Evolutionary conservation across 2,888 invertebrate species (phyloP).

Genomic region (Oscheius sp.): DNA sequence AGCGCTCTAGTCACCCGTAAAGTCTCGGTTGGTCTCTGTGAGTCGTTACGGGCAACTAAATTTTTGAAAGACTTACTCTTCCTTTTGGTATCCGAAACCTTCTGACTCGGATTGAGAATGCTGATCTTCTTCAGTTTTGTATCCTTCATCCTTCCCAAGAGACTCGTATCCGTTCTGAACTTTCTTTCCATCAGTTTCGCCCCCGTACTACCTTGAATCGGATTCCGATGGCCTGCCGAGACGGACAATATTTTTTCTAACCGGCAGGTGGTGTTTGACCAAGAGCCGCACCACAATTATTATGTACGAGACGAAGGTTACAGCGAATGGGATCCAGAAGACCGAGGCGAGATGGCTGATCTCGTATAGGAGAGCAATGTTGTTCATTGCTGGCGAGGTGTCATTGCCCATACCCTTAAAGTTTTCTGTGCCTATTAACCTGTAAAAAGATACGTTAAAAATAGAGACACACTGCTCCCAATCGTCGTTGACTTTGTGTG

Average conservation of each 20-base stretch:
- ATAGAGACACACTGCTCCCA: slow-evolving; percentile 66
- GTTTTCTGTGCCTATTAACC: background rate
- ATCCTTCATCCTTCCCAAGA: slow-evolving; percentile 4
- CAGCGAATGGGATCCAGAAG: slow-evolving; percentile 70
- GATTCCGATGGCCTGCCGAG: slow-evolving; percentile 8
- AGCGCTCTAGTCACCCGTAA: too few species aligned
- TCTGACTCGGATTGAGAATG: slow-evolving; percentile 1
- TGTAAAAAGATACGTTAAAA: slow-evolving; percentile 42
- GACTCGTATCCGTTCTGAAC: slow-evolving; percentile 23
- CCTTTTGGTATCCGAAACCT: background rate
- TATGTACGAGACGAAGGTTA: slow-evolving; percentile 62
- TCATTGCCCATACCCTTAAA: background rate
- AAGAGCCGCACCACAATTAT: slow-evolving; percentile 65
- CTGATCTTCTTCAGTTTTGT: slow-evolving; percentile 17
- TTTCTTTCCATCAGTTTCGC: background rate
- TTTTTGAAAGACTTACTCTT: background rate
- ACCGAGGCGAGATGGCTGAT: slow-evolving; percentile 57
- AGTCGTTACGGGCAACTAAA: too few species aligned
- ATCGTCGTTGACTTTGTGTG: slow-evolving; percentile 42
- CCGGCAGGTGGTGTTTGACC: slow-evolving; percentile 44
- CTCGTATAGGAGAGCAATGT: slow-evolving; percentile 50
- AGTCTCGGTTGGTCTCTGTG: too few species aligned
- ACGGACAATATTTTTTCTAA: background rate
- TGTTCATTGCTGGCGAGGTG: slow-evolving; percentile 33
- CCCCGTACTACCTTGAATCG: slow-evolving; percentile 3